These are phyloP conservation scores for Connochaetes taurinus DNA, from an alignment of 2,113 vertebrate species.

Conservation along the genomic window DNA sequence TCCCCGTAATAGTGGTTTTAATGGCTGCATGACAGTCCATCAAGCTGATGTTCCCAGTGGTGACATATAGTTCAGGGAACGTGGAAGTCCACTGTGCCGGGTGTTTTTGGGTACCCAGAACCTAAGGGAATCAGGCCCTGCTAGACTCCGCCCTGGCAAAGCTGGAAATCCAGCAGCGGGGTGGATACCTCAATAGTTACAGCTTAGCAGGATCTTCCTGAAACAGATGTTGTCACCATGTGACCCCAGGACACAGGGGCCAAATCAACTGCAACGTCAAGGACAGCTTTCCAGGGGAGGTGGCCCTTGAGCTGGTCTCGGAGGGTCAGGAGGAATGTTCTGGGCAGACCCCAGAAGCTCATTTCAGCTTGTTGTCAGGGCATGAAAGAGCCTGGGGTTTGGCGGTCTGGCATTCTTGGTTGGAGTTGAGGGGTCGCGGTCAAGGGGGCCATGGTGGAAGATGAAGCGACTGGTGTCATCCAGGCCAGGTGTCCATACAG, in stretches of 20 bases:
- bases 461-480: not conserved
- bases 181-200: not conserved
- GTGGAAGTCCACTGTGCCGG: not conserved
- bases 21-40: not conserved
- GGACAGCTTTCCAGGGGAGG: not conserved
- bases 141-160: accelerated
- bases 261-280: too few relatives aligned
- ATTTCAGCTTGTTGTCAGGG: not conserved
- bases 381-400: not conserved
- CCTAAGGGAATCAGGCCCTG: too few relatives aligned
- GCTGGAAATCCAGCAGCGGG: not conserved
- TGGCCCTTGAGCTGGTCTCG: not conserved
- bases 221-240: not conserved
- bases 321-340: not conserved
- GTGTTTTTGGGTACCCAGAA: not conserved
- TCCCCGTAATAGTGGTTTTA: not conserved
- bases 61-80: too few relatives aligned
- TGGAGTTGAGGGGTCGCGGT: not conserved
- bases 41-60: not conserved
- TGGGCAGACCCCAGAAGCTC: not conserved
- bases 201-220: not conserved
- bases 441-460: accelerated
- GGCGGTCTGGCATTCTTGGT: not conserved
- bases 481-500: not conserved
- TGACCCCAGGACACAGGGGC: not conserved